Evolutionary conservation across 2,888 invertebrate species (phyloP), one percentile per base, ranked within the genome.

Genomic region (Cataglyphis livida): DNA sequence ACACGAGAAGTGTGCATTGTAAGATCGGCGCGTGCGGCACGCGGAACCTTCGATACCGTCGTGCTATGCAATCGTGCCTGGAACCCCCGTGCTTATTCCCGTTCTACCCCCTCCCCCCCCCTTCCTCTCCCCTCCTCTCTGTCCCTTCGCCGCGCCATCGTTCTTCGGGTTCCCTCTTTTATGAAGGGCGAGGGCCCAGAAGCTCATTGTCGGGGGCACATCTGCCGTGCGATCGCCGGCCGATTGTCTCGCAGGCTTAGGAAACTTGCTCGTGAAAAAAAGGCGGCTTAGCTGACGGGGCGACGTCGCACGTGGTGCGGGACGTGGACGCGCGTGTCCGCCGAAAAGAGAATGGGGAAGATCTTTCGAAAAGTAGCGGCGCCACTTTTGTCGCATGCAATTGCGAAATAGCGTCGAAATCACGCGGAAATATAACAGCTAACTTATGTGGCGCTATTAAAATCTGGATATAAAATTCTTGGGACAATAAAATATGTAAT

Each of bases 1-100:
- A 93, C 91, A 84, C 92, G 91, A 93, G 90, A 91, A 93, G 93
- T 92, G 91, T 90, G 93, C 91, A 94, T 94, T 94, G 94, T 93
- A 94, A 94, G 94, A 94, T 93, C 89, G 94, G 93, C 93, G 94
- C 94, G 94, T 94, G 94, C 94, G 93, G 93, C 93, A 92, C 93
- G 91, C 92, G 93, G 92, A 91, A 91, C 92, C 93, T 92, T 92
- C 89, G 89, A 51, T 54, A 48, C 68, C 83, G 85, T 88, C 85
- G 89, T 86, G 85, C 88, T 85, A 88, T 88, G 86, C 82, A 83
- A 84, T 87, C 89, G 89, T 87, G 48, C 48, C 48, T n/a, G 84
- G 85, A 84, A 85, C 85, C 86, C 86, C 85, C 88, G 83, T 91
- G 82, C 87, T 84, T 84, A 66, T 78, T 81, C 82, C 81, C 65